phyloP scores from a whole-genome alignment of 2,113 vertebrate genomes.

The Rhabdomys dilectus region DNA sequence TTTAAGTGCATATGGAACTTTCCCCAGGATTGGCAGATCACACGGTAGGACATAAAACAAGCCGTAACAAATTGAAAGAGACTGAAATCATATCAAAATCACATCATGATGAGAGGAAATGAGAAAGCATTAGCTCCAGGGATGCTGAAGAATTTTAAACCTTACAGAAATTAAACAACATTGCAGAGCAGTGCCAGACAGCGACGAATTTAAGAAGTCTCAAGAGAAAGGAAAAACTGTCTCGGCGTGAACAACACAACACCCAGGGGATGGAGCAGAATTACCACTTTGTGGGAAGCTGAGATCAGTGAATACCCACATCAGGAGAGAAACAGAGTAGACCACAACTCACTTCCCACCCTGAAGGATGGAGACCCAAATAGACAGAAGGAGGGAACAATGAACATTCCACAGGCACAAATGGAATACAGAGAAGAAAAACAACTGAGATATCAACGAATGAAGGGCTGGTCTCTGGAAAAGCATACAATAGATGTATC shows the following conservation, averaged over 20 bases:
- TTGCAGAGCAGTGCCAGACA: background rate
- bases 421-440: background rate
- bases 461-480: background rate
- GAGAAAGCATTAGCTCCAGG: background rate
- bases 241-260: background rate
- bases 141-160: background rate
- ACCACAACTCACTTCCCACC: background rate
- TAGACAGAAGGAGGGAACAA: background rate
- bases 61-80: background rate
- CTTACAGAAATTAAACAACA: background rate
- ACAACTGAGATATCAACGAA: background rate
- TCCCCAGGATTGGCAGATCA: background rate
- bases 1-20: background rate
- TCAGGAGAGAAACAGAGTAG: background rate
- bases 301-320: background rate
- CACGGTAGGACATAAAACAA: background rate
- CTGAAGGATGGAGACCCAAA: too few species aligned
- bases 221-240: background rate
- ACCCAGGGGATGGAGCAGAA: background rate
- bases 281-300: background rate
- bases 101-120: background rate
- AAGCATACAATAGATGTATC: background rate
- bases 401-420: background rate
- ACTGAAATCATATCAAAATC: background rate
- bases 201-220: background rate